Evolutionary conservation across 2,888 invertebrate species (phyloP).

Genomic region (Glaucopsyche alexis): DNA sequence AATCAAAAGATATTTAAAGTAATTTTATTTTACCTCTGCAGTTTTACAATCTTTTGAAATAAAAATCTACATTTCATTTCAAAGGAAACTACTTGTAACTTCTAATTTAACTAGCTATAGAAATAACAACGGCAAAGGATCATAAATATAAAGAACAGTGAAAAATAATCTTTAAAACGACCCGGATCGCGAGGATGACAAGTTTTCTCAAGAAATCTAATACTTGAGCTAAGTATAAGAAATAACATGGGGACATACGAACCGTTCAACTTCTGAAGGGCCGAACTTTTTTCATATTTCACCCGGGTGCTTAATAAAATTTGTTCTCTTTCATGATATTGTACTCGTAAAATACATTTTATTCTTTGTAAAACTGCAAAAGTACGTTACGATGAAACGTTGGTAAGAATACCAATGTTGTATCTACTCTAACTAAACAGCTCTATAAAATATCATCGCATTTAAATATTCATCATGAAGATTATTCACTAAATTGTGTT

Average conservation of each 20-base stretch:
- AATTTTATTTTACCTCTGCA: neutral
- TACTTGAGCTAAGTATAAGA: conserved; percentile 23
- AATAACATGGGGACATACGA: conserved; percentile 26
- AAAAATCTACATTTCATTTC: neutral
- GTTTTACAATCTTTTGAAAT: neutral
- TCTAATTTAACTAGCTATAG: neutral
- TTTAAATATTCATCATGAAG: too few species aligned
- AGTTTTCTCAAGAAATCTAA: conserved; percentile 20
- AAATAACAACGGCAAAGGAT: neutral
- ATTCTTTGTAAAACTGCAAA: neutral
- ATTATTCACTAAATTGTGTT: too few species aligned
- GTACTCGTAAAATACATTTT: conserved; percentile 41
- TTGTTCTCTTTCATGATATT: conserved; percentile 46
- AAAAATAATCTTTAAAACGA: neutral
- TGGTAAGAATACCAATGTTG: neutral
- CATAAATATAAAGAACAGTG: conserved; percentile 14
- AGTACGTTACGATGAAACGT: neutral
- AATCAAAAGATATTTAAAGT: neutral
- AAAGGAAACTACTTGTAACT: neutral
- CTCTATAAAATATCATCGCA: too few species aligned
- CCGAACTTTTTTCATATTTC: conserved; percentile 56
- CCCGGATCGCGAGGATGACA: neutral
- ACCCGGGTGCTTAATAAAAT: conserved; percentile 45
- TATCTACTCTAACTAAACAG: neutral
- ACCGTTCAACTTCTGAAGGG: conserved; percentile 34